Conservation (phyloP, 2,797 vertebrate genomes). For the Phaenicophaeus curvirostris region DNA sequence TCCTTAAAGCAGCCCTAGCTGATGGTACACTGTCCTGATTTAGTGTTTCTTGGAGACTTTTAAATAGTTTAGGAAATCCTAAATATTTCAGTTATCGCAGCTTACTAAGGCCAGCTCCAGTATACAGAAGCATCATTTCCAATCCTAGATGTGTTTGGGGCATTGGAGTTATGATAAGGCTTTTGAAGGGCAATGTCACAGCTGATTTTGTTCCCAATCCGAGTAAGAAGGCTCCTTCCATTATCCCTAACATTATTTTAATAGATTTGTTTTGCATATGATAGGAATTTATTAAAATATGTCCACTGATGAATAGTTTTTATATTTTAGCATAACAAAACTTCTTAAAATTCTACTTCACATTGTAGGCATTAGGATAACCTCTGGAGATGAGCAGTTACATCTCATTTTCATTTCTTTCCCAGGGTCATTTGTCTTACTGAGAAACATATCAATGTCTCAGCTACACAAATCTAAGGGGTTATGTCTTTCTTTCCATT, state of each 20-base stretch:
- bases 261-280: neutral
- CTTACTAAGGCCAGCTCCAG: neutral
- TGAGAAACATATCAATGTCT: neutral
- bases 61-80: neutral
- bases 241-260: neutral
- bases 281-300: neutral
- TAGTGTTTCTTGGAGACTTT: neutral
- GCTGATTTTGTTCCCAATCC: neutral
- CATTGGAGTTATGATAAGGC: neutral
- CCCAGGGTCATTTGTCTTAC: constrained; percentile 21
- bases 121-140: neutral
- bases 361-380: neutral
- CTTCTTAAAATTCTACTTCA: neutral
- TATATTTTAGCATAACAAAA: neutral
- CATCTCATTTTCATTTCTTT: neutral
- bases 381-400: neutral
- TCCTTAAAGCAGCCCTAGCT: neutral
- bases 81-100: neutral
- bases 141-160: neutral
- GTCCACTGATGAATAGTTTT: neutral
- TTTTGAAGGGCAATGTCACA: neutral
- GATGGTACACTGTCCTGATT: neutral
- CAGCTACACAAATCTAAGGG: neutral
- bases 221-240: neutral
- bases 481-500: neutral